Evolutionary conservation across 2,888 invertebrate species (phyloP).

Genomic region (Noctua fimbriata): DNA sequence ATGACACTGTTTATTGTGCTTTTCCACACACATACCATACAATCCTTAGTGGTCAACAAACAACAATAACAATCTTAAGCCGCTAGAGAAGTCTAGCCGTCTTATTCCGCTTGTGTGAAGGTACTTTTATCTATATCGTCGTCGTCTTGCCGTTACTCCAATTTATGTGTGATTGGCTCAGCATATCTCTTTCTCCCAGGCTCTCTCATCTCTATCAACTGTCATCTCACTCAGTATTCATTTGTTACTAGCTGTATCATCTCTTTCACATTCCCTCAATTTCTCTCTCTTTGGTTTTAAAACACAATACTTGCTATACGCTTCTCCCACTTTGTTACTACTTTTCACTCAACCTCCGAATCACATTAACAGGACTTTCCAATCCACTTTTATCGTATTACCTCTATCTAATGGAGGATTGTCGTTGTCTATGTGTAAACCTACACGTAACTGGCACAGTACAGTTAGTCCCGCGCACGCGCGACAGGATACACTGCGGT

Average conservation of each 20-base stretch:
- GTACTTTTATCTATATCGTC: neutral
- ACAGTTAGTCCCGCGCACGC: constrained; percentile 72
- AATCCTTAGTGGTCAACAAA: neutral
- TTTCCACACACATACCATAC: neutral
- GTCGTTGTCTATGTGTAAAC: constrained; percentile 31
- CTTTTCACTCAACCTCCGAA: neutral
- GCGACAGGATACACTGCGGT: constrained; percentile 79
- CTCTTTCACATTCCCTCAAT: neutral
- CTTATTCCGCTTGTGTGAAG: neutral
- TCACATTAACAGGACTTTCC: neutral
- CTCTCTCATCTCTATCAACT: neutral
- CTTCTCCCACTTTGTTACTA: neutral
- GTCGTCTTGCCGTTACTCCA: neutral
- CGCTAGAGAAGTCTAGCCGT: neutral
- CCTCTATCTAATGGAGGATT: constrained; percentile 8
- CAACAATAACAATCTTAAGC: constrained; percentile 17
- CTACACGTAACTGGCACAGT: constrained; percentile 54
- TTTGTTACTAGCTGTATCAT: neutral
- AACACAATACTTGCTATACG: neutral
- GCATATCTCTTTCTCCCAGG: neutral
- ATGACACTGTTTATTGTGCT: constrained; percentile 13
- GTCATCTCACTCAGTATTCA: neutral
- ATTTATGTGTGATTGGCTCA: neutral
- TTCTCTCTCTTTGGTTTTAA: neutral
- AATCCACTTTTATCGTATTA: constrained; percentile 11